These are phyloP conservation scores for Synanthedon vespiformis DNA, from an alignment of 2,888 invertebrate species.

Conservation along the genomic window DNA sequence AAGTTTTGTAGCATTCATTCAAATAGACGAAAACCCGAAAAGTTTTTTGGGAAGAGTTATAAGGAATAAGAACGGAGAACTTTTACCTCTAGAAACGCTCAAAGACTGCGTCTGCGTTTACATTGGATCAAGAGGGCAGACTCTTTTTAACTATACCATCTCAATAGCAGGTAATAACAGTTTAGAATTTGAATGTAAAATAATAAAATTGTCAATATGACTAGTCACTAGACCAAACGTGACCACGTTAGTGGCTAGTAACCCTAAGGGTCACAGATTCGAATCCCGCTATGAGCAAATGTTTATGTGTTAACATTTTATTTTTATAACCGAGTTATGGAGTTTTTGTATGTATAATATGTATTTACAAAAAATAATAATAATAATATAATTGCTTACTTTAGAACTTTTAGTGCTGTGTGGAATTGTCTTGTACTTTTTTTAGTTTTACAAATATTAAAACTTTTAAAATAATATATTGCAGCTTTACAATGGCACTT, in stretches of 20 bases:
- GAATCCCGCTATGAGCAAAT: no score
- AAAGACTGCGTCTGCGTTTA: slow-evolving; percentile 73
- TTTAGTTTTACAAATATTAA: background rate
- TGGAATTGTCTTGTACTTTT: slow-evolving; percentile 1
- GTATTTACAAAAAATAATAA: no score
- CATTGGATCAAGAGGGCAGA: slow-evolving; percentile 74
- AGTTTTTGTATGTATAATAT: no score
- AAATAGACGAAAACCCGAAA: slow-evolving; percentile 28
- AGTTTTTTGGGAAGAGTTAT: slow-evolving; percentile 41
- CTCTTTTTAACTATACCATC: slow-evolving; percentile 73
- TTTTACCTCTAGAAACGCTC: slow-evolving; percentile 31
- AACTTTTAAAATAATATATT: background rate
- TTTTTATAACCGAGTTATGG: no score
- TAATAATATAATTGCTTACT: no score
- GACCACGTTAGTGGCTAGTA: no score
- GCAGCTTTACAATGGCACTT: slow-evolving; percentile 69
- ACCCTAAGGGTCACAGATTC: no score
- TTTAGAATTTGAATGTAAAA: background rate
- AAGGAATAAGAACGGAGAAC: slow-evolving; percentile 21
- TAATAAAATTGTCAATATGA: background rate
- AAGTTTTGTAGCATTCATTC: slow-evolving; percentile 40
- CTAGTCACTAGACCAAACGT: no score
- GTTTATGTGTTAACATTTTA: no score
- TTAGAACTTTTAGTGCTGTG: no score
- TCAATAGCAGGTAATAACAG: slow-evolving; percentile 53